Percentiles rank a stretch among this genome's conserved stretches.
Evolutionary conservation across 2,888 invertebrate genomes (phyloP).

Genomic region (Dyspetes luteomarginatus): DNA sequence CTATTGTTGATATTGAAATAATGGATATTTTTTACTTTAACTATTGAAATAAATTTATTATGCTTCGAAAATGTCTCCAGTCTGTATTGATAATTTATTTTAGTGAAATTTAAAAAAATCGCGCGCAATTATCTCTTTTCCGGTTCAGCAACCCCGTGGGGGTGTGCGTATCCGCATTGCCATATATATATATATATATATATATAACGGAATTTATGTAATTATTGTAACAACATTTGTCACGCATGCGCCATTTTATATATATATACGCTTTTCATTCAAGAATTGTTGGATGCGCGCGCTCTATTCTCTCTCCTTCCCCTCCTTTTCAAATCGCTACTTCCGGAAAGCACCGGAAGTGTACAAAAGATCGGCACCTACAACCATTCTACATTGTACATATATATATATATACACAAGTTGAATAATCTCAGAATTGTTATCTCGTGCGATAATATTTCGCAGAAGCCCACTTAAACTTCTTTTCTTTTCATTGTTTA

Average conservation of each 20-base stretch:
- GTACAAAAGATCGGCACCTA: background rate
- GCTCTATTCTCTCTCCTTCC: too few relatives aligned
- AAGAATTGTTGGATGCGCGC: constrained; percentile 59
- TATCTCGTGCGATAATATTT: too few relatives aligned
- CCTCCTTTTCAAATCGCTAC: background rate
- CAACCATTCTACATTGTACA: too few relatives aligned
- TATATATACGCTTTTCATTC: constrained; percentile 53
- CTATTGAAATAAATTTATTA: constrained; percentile 61
- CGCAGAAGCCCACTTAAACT: too few relatives aligned
- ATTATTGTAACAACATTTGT: background rate
- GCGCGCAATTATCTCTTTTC: constrained; percentile 9
- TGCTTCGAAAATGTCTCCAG: constrained; percentile 17
- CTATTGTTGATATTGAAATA: constrained; percentile 47
- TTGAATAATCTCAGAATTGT: too few relatives aligned
- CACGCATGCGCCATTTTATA: constrained; percentile 41
- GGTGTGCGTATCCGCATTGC: background rate
- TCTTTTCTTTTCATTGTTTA: too few relatives aligned
- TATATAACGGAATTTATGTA: constrained; percentile 45
- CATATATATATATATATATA: constrained; percentile 12
- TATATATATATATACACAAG: too few relatives aligned
- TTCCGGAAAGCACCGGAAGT: background rate
- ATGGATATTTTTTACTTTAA: constrained; percentile 55
- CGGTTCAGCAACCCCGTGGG: constrained; percentile 2
- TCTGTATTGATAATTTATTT: background rate
- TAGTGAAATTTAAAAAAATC: background rate